These are phyloP conservation scores for Leptobrachium ailaonicum DNA, from an alignment of 2,113 vertebrate species.

Conservation along the genomic window DNA sequence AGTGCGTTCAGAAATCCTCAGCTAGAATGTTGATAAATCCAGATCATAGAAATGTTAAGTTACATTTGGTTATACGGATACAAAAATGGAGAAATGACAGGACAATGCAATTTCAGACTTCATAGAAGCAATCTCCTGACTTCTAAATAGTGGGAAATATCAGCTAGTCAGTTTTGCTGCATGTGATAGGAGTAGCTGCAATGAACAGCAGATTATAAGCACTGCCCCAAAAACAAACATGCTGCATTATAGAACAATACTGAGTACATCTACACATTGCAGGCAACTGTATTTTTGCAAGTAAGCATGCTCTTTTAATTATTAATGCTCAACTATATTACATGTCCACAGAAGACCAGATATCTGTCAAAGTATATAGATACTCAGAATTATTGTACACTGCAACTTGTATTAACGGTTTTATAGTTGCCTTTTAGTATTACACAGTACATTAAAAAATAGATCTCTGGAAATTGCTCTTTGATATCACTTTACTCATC, in stretches of 20 bases:
- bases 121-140: not conserved
- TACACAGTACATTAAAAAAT: not conserved
- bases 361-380: not conserved
- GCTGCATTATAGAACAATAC: constrained; percentile 2
- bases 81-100: not conserved
- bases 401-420: not conserved
- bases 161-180: not conserved
- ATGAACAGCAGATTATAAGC: not conserved
- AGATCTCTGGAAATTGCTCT: not conserved
- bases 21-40: not conserved
- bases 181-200: not conserved
- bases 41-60: not conserved
- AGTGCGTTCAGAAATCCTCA: not conserved
- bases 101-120: not conserved
- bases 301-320: not conserved
- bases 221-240: not conserved
- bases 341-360: not conserved
- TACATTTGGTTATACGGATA: not conserved
- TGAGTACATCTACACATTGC: not conserved
- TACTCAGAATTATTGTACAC: not conserved
- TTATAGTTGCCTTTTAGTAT: not conserved
- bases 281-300: not conserved
- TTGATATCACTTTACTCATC: not conserved
- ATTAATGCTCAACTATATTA: not conserved
- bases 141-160: not conserved